Percentiles rank a stretch among this genome's conserved stretches.
phyloP scores from a whole-genome alignment of 2,888 invertebrate genomes.

The Octonoba sinensis region DNA sequence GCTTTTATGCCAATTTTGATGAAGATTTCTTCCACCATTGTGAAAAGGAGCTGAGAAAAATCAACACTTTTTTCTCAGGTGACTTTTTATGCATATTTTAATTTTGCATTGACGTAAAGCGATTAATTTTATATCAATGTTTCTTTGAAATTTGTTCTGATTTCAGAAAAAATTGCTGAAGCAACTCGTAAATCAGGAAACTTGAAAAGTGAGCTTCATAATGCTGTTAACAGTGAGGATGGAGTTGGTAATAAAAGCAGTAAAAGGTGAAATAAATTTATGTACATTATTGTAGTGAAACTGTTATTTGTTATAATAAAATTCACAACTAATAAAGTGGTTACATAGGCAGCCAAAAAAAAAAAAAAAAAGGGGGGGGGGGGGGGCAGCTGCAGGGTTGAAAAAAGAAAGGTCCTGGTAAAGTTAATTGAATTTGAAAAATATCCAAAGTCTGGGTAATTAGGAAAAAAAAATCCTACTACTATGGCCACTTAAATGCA shows the following conservation, averaged over 20 bases:
- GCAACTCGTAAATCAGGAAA: constrained; percentile 94
- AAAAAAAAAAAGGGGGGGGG: no score
- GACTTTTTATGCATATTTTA: constrained; percentile 66
- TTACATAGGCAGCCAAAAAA: no score
- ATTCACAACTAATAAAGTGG: no score
- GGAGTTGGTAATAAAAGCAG: constrained; percentile 12
- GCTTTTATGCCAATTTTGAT: constrained; percentile 93
- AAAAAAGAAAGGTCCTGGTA: no score
- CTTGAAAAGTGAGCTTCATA: constrained; percentile 86
- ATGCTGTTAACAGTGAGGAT: constrained; percentile 36
- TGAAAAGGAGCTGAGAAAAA: constrained; percentile 95
- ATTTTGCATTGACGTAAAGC: background rate
- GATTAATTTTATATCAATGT: background rate
- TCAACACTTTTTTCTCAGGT: constrained; percentile 97
- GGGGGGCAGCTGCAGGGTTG: no score
- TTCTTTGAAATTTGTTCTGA: background rate
- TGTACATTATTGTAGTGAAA: no score
- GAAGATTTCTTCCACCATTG: constrained; percentile 95
- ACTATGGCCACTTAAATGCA: no score
- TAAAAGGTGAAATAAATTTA: constrained; percentile 24
- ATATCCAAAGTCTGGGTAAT: no score
- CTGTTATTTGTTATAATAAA: no score
- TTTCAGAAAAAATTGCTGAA: constrained; percentile 93
- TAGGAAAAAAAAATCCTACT: no score
- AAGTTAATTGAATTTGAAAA: no score